Conservation (phyloP, 2,113 vertebrate species). For the Protobothrops flavoviridis region DNA sequence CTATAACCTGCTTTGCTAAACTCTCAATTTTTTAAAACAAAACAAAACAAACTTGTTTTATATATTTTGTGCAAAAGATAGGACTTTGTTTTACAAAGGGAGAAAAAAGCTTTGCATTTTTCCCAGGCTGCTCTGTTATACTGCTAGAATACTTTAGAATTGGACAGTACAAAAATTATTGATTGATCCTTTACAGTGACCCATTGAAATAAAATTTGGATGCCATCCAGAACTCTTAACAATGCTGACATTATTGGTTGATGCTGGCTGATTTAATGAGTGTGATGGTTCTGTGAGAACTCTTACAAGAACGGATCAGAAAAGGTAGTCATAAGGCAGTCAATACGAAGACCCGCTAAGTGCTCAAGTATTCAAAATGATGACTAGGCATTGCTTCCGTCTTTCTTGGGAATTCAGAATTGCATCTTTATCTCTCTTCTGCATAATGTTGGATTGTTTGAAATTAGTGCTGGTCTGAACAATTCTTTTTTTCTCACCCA, state of each 20-base stretch:
- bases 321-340: not conserved
- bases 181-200: constrained; percentile 87
- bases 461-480: not conserved
- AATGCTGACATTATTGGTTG: constrained; percentile 64
- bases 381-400: constrained; percentile 6
- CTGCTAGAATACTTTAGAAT: constrained; percentile 75
- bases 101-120: constrained; percentile 69
- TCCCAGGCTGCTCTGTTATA: constrained; percentile 56
- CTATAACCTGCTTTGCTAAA: not conserved
- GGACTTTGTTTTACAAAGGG: constrained; percentile 30
- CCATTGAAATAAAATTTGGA: constrained; percentile 81
- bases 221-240: constrained; percentile 67
- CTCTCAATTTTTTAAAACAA: not conserved
- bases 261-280: constrained; percentile 69
- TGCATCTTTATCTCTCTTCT: not conserved
- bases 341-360: not conserved
- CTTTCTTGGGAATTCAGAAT: not conserved
- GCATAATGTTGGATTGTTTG: not conserved
- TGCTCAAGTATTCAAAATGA: not conserved
- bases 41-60: constrained; percentile 12
- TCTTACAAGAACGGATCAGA: constrained; percentile 11
- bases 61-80: constrained; percentile 56
- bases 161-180: constrained; percentile 84
- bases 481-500: accelerated
- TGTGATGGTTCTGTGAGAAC: constrained; percentile 43